Percentiles rank a stretch among this genome's conserved stretches.
Evolutionary conservation across 1,140 invertebrate species (phyloP).

Genomic region (Neodiprion fabricii): DNA sequence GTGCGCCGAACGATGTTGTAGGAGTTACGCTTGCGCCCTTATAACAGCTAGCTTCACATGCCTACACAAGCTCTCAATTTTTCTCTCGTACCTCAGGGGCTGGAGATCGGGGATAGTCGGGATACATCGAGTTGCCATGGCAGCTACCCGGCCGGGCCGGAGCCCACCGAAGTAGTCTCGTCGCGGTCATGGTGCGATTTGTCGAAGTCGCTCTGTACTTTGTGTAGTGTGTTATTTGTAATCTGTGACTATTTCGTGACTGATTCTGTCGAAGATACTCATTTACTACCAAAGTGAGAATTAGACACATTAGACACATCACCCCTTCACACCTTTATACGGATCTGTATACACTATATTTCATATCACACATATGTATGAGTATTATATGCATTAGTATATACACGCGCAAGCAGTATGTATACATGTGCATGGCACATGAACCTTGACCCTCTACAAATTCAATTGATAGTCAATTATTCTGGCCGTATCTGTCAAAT

Average conservation of each 20-base stretch:
- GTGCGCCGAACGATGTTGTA: background rate
- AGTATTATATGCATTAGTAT: background rate
- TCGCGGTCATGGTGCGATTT: slow-evolving; percentile 46
- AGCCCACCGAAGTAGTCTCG: slow-evolving; percentile 45
- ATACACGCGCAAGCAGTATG: background rate
- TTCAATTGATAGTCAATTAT: no score
- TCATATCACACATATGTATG: background rate
- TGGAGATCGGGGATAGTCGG: slow-evolving; percentile 13
- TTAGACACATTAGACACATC: background rate
- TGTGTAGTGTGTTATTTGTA: background rate
- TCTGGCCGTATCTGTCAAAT: no score
- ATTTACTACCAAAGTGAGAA: background rate
- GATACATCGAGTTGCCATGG: slow-evolving; percentile 55
- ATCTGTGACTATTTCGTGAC: background rate
- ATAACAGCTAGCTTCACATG: background rate
- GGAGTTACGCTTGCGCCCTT: background rate
- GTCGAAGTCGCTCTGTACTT: slow-evolving; percentile 23
- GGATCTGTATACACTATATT: background rate
- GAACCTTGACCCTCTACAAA: background rate
- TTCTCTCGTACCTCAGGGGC: background rate
- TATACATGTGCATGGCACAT: background rate
- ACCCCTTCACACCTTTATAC: background rate
- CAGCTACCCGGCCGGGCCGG: slow-evolving; percentile 57
- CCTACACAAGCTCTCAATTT: slow-evolving; percentile 2
- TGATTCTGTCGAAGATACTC: background rate